Evolutionary conservation across 30 jellyfish, hydroid and myxozoan species (phyloP), one percentile per base, ranked within the genome.

Genomic region (Hydractinia symbiolongicarpus): DNA sequence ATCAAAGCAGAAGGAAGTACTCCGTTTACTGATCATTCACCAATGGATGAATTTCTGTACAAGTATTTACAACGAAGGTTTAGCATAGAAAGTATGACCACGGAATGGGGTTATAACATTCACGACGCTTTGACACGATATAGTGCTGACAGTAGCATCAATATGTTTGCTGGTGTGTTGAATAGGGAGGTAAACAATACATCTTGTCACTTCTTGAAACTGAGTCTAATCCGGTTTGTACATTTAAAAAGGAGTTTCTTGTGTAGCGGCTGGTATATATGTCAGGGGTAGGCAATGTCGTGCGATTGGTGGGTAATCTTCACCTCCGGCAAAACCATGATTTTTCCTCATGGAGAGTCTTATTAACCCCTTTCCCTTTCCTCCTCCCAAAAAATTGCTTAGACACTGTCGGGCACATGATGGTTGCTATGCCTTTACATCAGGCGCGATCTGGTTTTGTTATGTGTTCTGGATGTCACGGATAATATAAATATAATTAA

Each of bases 51-150:
- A 9, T 93, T 79, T 64, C 62, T 87, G 30, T 81, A 71, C 83
- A 15, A 54, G 53, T 84, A 83, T 61, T 61, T 93, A 71, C 64
- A 83, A 40, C 53, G 76, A 20, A 77, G 91, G 52, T 87, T 76
- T 69, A 86, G 93, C 0, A 58, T 86, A n/a, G 96, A 88, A 30
- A 83, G 72, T 4, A 57, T 86, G 83, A 94, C 88, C 6, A 78
- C 88, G 55, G 98, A 93, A 93, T 86, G 95, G 95, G 98, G 89
- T 0, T 93, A 93, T 86, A 93, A 93, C 79, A 86, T 93, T 57
- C 93, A 87, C 67, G 98, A 93, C 75, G 95, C 96, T 4, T 76
- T 93, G 77, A 72, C 88, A 9, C 77, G 98, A 56, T 93, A 83
- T 75, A 78, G 60, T 56, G 84, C 79, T 67, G 98, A 93, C 21